These are phyloP conservation scores for Tethea ocularis DNA, from an alignment of 2,888 invertebrate species.

Conservation along the genomic window DNA sequence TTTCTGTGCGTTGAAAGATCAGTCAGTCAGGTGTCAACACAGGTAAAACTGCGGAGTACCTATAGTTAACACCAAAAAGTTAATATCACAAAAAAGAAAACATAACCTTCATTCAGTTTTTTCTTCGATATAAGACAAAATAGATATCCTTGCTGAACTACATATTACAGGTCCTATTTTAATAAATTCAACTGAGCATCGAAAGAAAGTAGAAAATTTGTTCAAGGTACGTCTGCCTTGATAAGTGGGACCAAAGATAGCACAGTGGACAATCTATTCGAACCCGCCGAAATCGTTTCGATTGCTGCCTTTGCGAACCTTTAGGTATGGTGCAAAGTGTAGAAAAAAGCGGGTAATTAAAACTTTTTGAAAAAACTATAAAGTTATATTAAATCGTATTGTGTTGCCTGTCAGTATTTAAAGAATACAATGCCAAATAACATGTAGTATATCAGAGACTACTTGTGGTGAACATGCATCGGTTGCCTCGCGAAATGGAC, in stretches of 20 bases:
- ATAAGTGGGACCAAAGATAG: slow-evolving; percentile 50
- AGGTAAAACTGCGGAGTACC: no score
- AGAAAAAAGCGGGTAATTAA: background rate
- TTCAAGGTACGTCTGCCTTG: slow-evolving; percentile 43
- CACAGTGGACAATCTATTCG: slow-evolving; percentile 50
- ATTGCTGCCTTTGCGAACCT: slow-evolving; percentile 49
- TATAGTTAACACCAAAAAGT: background rate
- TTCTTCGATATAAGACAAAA: background rate
- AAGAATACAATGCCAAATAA: no score
- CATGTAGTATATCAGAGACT: no score
- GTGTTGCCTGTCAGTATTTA: no score
- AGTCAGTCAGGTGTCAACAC: no score
- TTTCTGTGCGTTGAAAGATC: no score
- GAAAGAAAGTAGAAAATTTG: slow-evolving; percentile 47
- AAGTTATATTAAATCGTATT: no score
- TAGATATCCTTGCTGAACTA: background rate
- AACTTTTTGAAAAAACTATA: no score
- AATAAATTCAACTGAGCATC: slow-evolving; percentile 46
- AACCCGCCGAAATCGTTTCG: slow-evolving; percentile 40
- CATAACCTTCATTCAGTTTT: no score
- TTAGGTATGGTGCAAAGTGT: background rate
- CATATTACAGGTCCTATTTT: slow-evolving; percentile 39
- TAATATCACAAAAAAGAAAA: background rate
- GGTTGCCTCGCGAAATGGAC: no score
- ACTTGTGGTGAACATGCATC: no score